A percentile compares a stretch with the other conserved stretches of the same genome.
These are phyloP conservation scores for Platerodrilus igneus DNA, from an alignment of 2,888 invertebrate genomes.

Conservation along the genomic window DNA sequence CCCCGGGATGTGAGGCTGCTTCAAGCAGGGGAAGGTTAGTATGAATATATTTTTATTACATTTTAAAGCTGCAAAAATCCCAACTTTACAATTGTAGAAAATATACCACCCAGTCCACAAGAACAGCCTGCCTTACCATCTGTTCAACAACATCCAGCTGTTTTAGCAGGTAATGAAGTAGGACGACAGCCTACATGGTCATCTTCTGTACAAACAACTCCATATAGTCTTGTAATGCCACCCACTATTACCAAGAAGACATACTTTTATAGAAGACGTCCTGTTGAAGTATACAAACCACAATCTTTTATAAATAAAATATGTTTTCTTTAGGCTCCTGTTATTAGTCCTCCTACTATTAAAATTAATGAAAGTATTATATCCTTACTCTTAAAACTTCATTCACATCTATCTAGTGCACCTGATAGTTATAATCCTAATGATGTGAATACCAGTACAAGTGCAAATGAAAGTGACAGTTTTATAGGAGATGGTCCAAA, in stretches of 20 bases:
- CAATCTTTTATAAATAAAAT: background rate
- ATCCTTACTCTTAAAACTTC: slow-evolving; percentile 81
- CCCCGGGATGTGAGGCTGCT: slow-evolving; percentile 21
- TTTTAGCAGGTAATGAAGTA: slow-evolving; percentile 42
- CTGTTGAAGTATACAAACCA: slow-evolving; percentile 33
- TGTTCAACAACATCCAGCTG: slow-evolving; percentile 36
- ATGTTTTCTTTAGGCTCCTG: slow-evolving; percentile 30
- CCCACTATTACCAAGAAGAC: slow-evolving; percentile 37
- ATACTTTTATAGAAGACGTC: slow-evolving; percentile 30
- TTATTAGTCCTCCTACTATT: slow-evolving; percentile 39
- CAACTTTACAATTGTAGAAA: slow-evolving; percentile 4
- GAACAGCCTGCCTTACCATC: slow-evolving; percentile 26
- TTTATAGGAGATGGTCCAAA: slow-evolving; percentile 81
- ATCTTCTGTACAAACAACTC: slow-evolving; percentile 14
- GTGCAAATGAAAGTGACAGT: slow-evolving; percentile 32
- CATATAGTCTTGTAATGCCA: slow-evolving; percentile 46
- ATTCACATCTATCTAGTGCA: slow-evolving; percentile 80
- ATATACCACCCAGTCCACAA: slow-evolving; percentile 13
- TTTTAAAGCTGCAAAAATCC: slow-evolving; percentile 1
- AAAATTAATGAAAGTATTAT: slow-evolving; percentile 82
- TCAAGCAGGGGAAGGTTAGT: slow-evolving; percentile 11
- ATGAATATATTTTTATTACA: slow-evolving; percentile 1
- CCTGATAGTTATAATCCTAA: slow-evolving; percentile 68
- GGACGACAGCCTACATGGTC: slow-evolving; percentile 27
- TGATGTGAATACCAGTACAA: slow-evolving; percentile 37